Base-by-base conservation (phyloP, 64 coral and sea anemone species). In the Montipora sp. region DNA sequence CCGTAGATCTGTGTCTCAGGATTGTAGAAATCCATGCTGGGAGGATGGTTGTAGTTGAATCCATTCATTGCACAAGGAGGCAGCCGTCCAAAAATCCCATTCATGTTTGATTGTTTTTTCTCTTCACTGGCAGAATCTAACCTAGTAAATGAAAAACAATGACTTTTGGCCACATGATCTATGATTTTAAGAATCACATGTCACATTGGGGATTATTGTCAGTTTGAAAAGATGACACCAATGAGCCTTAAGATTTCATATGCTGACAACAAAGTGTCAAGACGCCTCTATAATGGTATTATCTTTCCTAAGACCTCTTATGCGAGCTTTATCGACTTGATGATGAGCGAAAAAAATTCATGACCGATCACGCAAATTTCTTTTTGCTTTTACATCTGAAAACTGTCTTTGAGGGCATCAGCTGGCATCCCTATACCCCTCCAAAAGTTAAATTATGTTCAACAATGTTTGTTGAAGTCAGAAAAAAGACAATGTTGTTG, bases 21-120 rank as follows among this genome's bases (percentile, higher is more conserved):
- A 49, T 71, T 68, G 82, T 85, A 85, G 65, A 85, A 85, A 21
- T 85, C 82, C 82, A 85, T 85, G 18, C 45, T 47, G 5, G 61
- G 82, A 7, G 82, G 82, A 20, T n/a, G 82, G 2, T 18, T 71
- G 18, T 85, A 85, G 82, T 72, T 85, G 65, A 71, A 85, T 18
- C 82, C 82, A 22, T 85, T 85, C 65, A 85, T 85, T 22, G 82
- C 65, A 71, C 82, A 85, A 49, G 82, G 82, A 48, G 82, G 82
- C 65, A 85, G 43, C 3, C 82, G 61, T 85, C 82, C 82, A 71
- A 85, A 85, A 48, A 85, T 85, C 48, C 82, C 19, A 50, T 85
- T 85, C 82, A 85, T 85, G 66, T 85, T 59, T 50, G 8, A 18
- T 72, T 47, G 80, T 60, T 47, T 44, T 8, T 8, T 83, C 27